Evolutionary conservation across 1,140 invertebrate genomes (phyloP).

Genomic region (Papilio xuthus): DNA sequence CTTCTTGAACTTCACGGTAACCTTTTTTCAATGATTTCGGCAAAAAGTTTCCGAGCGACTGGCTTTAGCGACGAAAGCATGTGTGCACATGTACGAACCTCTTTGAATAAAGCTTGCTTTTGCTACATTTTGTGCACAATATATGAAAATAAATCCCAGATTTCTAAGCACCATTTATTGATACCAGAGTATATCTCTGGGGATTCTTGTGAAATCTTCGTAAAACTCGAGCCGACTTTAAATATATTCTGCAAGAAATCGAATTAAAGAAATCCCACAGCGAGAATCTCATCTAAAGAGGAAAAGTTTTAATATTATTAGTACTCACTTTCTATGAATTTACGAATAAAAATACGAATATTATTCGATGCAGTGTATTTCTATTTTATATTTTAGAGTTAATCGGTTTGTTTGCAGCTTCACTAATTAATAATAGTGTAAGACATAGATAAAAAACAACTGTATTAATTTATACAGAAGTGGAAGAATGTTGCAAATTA

Average conservation of each 20-base stretch:
- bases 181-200: background rate
- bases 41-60: too few relatives aligned
- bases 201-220: background rate
- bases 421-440: too few relatives aligned
- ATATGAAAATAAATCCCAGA: background rate
- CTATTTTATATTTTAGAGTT: too few relatives aligned
- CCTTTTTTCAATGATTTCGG: too few relatives aligned
- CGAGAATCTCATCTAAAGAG: background rate
- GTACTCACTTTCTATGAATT: background rate
- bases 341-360: slow-evolving; percentile 8
- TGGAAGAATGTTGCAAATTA: background rate
- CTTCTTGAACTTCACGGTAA: too few relatives aligned
- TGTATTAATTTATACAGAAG: background rate
- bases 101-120: too few relatives aligned
- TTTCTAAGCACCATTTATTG: background rate
- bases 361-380: too few relatives aligned
- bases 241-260: background rate
- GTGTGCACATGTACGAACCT: too few relatives aligned
- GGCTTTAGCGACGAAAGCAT: too few relatives aligned
- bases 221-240: background rate
- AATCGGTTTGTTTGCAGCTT: too few relatives aligned
- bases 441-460: background rate
- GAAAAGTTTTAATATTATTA: slow-evolving; percentile 1
- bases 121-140: background rate
- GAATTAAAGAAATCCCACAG: background rate